Base-by-base conservation (phyloP, 2,888 invertebrate genomes). In the Tenthredo distinguenda region DNA sequence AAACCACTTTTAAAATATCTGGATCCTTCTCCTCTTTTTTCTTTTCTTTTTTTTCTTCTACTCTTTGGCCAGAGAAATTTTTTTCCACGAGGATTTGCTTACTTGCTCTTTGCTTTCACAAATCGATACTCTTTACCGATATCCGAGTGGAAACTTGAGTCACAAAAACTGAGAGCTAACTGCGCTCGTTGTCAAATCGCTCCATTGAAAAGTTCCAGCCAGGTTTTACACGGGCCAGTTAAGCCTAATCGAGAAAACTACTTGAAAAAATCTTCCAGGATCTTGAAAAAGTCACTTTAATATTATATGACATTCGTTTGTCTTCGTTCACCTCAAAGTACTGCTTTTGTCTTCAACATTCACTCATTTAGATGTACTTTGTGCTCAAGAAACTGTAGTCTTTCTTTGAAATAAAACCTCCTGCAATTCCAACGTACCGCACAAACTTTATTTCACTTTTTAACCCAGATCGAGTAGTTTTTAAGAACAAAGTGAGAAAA, bases 1-100 rank as follows among this genome's bases (percentile, higher is more conserved):
- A 40, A 71, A 83, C 68, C 68, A 68, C 83, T 71, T 71, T 83
- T 71, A 65, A 68, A 50, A 83, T 83, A 83, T 26, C 81, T 62
- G 50, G 55, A 55, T 81, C 50, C 7, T 6, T 3, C 18, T 18
- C 40, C 7, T 50, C 40, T 2, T 50, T 37, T 7, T n/a, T 18
- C 37, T 37, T 55, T 79, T 55, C 21, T 58, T 58, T 37, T 40
- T n/a, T 81, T 21, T 50, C 50, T 37, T 12, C 15, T 2, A 34
- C n/a, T 77, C 43, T 26, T 15, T 10, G 26, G 10, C 26, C n/a
- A 10, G 40, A 81, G 26, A 81, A 81, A 62, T 18, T 62, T 81
- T 50, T 21, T 31, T 37, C 62, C 40, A 21, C 58, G 9, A 55
- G 47, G 55, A 55, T 47, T n/a, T 50, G 34, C 18, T 43, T 6